Percentiles rank a stretch among this genome's conserved stretches.
Evolutionary conservation across 2,797 vertebrate genomes (phyloP).

Genomic region (Tauraco hartlaubi): DNA sequence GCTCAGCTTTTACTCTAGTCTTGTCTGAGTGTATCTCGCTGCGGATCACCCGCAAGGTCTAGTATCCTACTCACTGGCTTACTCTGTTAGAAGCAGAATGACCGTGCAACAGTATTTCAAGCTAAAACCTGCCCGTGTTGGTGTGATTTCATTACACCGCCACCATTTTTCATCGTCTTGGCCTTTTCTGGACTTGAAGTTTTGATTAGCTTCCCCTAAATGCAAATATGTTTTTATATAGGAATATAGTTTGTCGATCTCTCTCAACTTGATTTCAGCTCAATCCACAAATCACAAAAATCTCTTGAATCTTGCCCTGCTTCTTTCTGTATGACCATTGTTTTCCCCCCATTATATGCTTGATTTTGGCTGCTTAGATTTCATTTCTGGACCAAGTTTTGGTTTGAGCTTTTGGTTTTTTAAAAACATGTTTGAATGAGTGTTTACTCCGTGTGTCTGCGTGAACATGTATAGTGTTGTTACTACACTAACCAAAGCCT

Average conservation of each 20-base stretch:
- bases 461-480: slow-evolving; percentile 47
- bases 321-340: not conserved
- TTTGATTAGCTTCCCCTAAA: not conserved
- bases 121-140: not conserved
- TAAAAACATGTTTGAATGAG: slow-evolving; percentile 5
- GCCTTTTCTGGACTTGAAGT: slow-evolving; percentile 12
- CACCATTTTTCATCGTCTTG: not conserved
- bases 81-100: slow-evolving; percentile 29
- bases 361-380: slow-evolving; percentile 59
- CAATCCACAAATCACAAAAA: not conserved
- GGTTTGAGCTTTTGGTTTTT: slow-evolving; percentile 11
- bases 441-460: slow-evolving; percentile 44
- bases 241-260: not conserved
- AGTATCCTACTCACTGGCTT: slow-evolving; percentile 23
- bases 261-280: not conserved
- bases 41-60: not conserved
- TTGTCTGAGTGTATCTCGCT: slow-evolving; percentile 40
- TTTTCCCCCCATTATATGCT: not conserved
- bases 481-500: slow-evolving; percentile 66
- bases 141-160: not conserved
- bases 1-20: slow-evolving; percentile 48
- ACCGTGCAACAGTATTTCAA: slow-evolving; percentile 21
- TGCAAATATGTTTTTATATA: not conserved
- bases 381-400: slow-evolving; percentile 74
- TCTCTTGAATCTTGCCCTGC: not conserved